phyloP scores from a whole-genome alignment of 2,113 vertebrate genomes.

The Canis aureus region DNA sequence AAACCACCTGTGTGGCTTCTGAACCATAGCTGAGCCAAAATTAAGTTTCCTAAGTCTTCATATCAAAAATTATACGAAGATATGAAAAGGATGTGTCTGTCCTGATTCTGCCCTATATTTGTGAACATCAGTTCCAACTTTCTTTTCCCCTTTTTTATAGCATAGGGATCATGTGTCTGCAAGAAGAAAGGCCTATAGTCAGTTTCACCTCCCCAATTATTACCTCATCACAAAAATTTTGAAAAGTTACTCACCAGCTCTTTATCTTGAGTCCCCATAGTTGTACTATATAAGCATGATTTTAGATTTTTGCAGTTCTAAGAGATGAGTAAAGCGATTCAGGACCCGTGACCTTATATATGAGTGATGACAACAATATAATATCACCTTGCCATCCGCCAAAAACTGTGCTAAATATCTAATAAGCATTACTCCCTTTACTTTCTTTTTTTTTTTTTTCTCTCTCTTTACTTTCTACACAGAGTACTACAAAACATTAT shows the following conservation, averaged over 20 bases:
- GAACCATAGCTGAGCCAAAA: not conserved
- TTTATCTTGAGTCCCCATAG: not conserved
- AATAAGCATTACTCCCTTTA: not conserved
- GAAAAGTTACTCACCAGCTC: not conserved
- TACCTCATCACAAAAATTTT: not conserved
- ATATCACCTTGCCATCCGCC: not conserved
- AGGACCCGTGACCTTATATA: not conserved
- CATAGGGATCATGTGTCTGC: too few species aligned
- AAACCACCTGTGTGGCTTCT: not conserved
- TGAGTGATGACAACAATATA: not conserved
- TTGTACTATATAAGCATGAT: not conserved
- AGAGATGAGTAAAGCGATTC: not conserved
- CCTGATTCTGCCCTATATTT: not conserved
- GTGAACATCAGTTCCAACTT: not conserved
- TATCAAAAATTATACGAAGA: not conserved
- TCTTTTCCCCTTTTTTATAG: not conserved
- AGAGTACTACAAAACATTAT: not conserved
- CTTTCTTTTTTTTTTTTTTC: too few species aligned
- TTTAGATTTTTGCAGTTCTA: not conserved
- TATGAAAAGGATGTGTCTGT: not conserved
- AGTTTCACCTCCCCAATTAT: not conserved
- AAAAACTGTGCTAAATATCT: not conserved
- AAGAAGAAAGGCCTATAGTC: not conserved
- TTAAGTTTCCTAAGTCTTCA: not conserved
- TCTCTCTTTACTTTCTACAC: not conserved